phyloP scores from a whole-genome alignment of 2,797 vertebrate species.

The Coccyzus lansbergi region DNA sequence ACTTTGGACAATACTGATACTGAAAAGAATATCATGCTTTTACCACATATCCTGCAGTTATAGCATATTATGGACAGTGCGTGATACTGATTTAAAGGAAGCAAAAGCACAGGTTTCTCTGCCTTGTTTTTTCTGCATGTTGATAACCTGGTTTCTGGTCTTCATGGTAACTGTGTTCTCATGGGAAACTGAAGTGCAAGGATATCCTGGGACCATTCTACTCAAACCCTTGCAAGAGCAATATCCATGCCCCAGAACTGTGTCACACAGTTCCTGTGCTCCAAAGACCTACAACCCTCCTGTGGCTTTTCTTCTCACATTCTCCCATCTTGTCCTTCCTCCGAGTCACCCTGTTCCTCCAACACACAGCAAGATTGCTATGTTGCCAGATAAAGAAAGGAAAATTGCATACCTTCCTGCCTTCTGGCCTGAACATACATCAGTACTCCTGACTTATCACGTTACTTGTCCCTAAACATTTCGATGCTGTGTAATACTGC shows the following conservation, averaged over 20 bases:
- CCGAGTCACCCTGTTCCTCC: not conserved
- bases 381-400: not conserved
- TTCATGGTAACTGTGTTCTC: not conserved
- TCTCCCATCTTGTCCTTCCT: not conserved
- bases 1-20: accelerated
- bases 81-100: not conserved
- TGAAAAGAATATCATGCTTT: not conserved
- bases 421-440: not conserved
- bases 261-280: not conserved
- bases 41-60: not conserved
- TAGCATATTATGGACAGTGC: not conserved
- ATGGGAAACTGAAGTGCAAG: not conserved
- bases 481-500: not conserved
- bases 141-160: not conserved
- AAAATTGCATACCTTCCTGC: not conserved
- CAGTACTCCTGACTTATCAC: not conserved
- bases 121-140: accelerated
- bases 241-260: not conserved
- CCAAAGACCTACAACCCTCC: accelerated
- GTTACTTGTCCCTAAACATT: not conserved
- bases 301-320: not conserved
- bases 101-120: not conserved
- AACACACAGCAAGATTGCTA: not conserved
- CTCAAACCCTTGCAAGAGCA: not conserved
- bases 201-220: not conserved